Conservation (phyloP, 1,140 invertebrate genomes). For the Temnothorax curvispinosus region DNA sequence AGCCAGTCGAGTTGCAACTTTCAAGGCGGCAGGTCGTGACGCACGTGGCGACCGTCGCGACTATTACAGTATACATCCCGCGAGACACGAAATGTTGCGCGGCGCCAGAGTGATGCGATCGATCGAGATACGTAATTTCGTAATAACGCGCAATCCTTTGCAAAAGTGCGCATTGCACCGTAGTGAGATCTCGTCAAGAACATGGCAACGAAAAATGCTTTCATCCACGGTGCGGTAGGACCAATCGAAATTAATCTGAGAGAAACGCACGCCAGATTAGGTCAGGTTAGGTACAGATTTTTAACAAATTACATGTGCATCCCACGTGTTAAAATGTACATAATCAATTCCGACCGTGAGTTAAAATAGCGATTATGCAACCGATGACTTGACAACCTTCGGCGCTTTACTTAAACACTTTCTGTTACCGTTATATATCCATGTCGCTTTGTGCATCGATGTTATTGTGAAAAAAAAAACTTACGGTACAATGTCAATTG, state of each 20-base stretch:
- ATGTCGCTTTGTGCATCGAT: background rate
- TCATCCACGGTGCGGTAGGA: background rate
- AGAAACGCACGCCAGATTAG: background rate
- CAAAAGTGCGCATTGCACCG: background rate
- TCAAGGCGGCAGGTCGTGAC: slow-evolving; percentile 17
- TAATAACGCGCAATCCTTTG: background rate
- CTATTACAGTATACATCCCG: background rate
- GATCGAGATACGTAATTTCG: background rate
- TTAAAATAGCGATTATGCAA: slow-evolving; percentile 26
- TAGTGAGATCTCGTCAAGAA: background rate
- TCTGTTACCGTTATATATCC: background rate
- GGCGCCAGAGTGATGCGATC: slow-evolving; percentile 5
- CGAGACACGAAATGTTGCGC: slow-evolving; percentile 8
- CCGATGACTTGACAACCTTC: background rate
- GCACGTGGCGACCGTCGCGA: background rate
- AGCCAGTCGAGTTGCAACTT: slow-evolving; percentile 56
- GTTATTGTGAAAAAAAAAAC: background rate
- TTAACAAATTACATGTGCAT: background rate
- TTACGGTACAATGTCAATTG: background rate
- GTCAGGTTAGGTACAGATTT: background rate
- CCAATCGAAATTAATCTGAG: background rate
- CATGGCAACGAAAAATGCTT: background rate
- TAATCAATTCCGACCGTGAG: background rate
- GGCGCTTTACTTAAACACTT: background rate
- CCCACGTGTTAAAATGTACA: background rate